These are phyloP conservation scores for Hippolais icterina DNA, from an alignment of 2,113 vertebrate species.

Conservation along the genomic window DNA sequence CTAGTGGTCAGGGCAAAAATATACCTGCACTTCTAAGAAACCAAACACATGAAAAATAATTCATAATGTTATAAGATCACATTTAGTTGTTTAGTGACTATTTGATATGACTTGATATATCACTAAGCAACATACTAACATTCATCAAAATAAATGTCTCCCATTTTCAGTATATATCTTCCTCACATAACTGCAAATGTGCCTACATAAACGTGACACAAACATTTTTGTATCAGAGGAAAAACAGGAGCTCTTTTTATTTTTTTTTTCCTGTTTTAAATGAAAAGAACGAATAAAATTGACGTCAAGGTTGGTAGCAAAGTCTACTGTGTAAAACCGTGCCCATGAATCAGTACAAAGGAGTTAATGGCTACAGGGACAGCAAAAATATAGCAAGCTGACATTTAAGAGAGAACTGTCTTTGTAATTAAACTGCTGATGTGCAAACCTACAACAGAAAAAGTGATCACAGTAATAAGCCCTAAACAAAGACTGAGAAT, in stretches of 20 bases:
- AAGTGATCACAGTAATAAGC: slow-evolving; percentile 35
- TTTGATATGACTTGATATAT: slow-evolving; percentile 18
- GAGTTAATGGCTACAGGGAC: slow-evolving; percentile 1
- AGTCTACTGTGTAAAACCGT: background rate
- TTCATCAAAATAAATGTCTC: background rate
- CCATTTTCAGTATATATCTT: background rate
- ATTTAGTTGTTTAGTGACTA: slow-evolving; percentile 60
- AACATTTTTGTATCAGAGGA: background rate
- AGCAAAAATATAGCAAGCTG: slow-evolving; percentile 55
- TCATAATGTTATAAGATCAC: slow-evolving; percentile 31
- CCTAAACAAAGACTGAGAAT: slow-evolving; percentile 48
- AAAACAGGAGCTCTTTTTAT: background rate
- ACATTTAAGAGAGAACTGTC: slow-evolving; percentile 52
- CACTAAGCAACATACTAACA: slow-evolving; percentile 48
- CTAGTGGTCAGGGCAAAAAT: background rate
- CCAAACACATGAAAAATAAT: background rate
- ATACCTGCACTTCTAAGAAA: slow-evolving; percentile 23
- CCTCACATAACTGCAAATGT: background rate
- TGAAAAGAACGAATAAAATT: slow-evolving; percentile 6
- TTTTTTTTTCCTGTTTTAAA: background rate
- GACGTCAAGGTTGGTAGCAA: slow-evolving; percentile 30
- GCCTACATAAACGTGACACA: background rate
- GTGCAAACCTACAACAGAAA: slow-evolving; percentile 35
- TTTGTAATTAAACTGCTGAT: slow-evolving; percentile 58
- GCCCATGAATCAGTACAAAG: slow-evolving; percentile 21